Percentiles rank a stretch among this genome's conserved stretches.
Conservation (phyloP, 2,113 vertebrate genomes). For the Pyxicephalus adspersus region DNA sequence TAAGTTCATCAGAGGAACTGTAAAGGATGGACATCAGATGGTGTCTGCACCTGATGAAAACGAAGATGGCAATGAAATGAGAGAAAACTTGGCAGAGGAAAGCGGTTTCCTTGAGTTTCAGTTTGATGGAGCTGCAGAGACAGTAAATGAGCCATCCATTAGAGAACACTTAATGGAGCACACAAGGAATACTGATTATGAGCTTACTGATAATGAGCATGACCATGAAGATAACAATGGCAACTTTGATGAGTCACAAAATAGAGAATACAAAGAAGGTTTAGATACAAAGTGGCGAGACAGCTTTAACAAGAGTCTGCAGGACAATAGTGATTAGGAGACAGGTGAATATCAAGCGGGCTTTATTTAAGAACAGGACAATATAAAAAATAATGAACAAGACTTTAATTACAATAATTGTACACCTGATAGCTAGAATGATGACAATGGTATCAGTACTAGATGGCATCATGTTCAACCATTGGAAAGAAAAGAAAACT, state of each 20-base stretch:
- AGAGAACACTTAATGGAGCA: conserved; percentile 28
- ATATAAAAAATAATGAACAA: not conserved
- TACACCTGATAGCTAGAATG: not conserved
- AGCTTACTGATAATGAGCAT: conserved; percentile 19
- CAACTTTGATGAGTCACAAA: conserved; percentile 31
- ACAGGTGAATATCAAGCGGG: conserved; percentile 10
- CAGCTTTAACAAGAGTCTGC: conserved; percentile 6
- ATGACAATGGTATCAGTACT: not conserved
- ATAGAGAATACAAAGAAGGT: not conserved
- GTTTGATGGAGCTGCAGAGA: conserved; percentile 7
- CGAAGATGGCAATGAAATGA: not conserved
- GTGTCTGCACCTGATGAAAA: not conserved
- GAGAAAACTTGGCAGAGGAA: not conserved
- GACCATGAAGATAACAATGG: conserved; percentile 6
- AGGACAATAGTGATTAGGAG: not conserved
- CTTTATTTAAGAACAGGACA: not conserved
- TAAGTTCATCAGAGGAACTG: not conserved
- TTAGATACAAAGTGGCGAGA: conserved; percentile 19
- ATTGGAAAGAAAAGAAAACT: no score
- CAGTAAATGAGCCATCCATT: conserved; percentile 18
- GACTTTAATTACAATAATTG: not conserved
- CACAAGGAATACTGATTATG: conserved; percentile 23
- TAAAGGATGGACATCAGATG: not conserved
- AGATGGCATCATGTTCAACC: not conserved
- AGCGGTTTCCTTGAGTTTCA: not conserved